Evolutionary conservation across 1,140 invertebrate species (phyloP), one percentile per base, ranked within the genome.

Genomic region (Lerema accius): DNA sequence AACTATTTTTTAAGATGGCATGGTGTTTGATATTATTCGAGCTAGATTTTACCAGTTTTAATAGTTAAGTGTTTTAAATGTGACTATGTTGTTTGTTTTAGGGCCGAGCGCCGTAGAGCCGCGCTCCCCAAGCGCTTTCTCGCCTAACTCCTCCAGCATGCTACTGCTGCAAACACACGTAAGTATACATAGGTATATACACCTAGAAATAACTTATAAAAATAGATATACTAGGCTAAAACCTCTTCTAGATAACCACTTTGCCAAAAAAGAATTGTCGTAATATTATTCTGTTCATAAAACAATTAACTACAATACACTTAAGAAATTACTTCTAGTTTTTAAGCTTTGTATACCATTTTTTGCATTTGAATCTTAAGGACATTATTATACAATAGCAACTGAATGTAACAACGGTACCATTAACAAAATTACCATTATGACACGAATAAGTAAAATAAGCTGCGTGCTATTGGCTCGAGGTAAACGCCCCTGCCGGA

Each of bases 91-190:
- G 69, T 73, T 32, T 91, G 75, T 91, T 86, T 45, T 79, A 92
- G 91, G 91, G 87, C 81, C 87, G 84, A 87, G 86, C 89, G 84
- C 89, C 75, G 73, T 84, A 76, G 89, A 88, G 76, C 83, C 79
- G 86, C 87, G 86, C 84, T 89, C 87, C 79, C 84, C 85, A 84
- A 90, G 82, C 81, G 84, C 80, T 77, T 88, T 82, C 71, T 69
- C 81, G 71, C 65, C 86, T 65, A 88, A 82, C 80, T 80, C 90
- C 71, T 86, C 90, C 90, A 92, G 90, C 81, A 91, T 92, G 90
- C 91, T 92, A 86, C 91, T 92, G 86, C 90, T 92, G 88, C 91
- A 92, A 84, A 91, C 91, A 86, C 91, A 92, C 79, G 91, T 92
- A 78, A 87, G 80, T 81, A 63, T 63, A 71, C 56, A 55, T 59